A percentile compares a stretch with the other conserved stretches of the same genome.
These are phyloP conservation scores for Lapara coniferarum DNA, from an alignment of 2,888 invertebrate genomes.

Conservation along the genomic window DNA sequence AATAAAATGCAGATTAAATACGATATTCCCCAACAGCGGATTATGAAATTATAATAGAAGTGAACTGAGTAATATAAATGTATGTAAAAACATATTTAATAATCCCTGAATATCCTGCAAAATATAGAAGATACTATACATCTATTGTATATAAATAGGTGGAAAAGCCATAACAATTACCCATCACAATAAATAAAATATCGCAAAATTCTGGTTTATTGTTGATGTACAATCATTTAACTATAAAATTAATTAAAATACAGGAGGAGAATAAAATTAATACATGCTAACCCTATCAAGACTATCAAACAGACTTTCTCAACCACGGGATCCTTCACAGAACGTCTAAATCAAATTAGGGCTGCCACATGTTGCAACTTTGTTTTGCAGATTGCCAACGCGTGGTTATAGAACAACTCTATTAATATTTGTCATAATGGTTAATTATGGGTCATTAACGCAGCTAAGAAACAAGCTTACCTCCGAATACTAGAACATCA, in stretches of 20 bases:
- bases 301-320: background rate
- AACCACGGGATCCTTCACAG: background rate
- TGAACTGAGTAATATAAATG: background rate
- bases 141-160: background rate
- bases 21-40: background rate
- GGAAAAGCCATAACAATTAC: too few relatives aligned
- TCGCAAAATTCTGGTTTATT: background rate
- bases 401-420: background rate
- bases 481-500: background rate
- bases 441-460: conserved; percentile 15
- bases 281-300: too few relatives aligned
- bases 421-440: conserved; percentile 23
- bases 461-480: background rate
- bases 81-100: too few relatives aligned
- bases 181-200: too few relatives aligned
- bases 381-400: conserved; percentile 3
- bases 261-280: too few relatives aligned
- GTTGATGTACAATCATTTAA: background rate
- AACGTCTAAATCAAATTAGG: conserved; percentile 3
- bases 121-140: background rate
- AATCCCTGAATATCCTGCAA: too few relatives aligned
- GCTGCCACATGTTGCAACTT: conserved; percentile 4
- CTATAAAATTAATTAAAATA: too few relatives aligned
- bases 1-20: background rate
- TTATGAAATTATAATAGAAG: conserved; percentile 11